A percentile compares a stretch with the other conserved stretches of the same genome.
Conservation (phyloP, 2,888 invertebrate genomes). For the Amorpha juglandis region DNA sequence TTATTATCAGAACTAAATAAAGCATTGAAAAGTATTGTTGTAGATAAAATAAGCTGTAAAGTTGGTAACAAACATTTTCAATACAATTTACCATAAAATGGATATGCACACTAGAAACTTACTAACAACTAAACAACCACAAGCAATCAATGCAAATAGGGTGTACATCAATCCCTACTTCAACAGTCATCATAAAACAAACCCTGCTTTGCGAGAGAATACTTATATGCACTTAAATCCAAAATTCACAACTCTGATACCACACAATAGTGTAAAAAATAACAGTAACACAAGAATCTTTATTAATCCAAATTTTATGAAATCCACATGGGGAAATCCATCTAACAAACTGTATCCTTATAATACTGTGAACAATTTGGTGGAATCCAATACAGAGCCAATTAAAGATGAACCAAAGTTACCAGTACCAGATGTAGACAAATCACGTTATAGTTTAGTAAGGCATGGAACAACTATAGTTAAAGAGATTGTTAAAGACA, state of each 20-base stretch:
- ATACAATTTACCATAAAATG: slow-evolving; percentile 75
- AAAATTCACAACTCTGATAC: slow-evolving; percentile 52
- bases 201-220: slow-evolving; percentile 34
- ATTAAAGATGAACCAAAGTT: slow-evolving; percentile 6
- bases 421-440: slow-evolving; percentile 36
- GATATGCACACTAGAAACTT: slow-evolving; percentile 33
- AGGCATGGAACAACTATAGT: slow-evolving; percentile 47
- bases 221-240: slow-evolving; percentile 64
- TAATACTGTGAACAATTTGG: background rate
- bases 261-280: slow-evolving; percentile 34
- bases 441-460: slow-evolving; percentile 63
- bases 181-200: slow-evolving; percentile 41
- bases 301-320: slow-evolving; percentile 77
- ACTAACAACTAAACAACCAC: slow-evolving; percentile 35
- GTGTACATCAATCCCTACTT: slow-evolving; percentile 78
- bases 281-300: slow-evolving; percentile 63
- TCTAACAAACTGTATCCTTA: background rate
- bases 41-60: slow-evolving; percentile 87
- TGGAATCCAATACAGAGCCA: background rate
- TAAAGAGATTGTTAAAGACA: slow-evolving; percentile 30
- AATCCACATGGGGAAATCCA: background rate
- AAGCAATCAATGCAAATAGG: slow-evolving; percentile 48
- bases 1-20: slow-evolving; percentile 60
- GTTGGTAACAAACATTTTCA: slow-evolving; percentile 89
- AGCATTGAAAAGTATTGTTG: slow-evolving; percentile 70